These are phyloP conservation scores for Pararge aegeria DNA, from an alignment of 1,140 invertebrate genomes.

Conservation along the genomic window DNA sequence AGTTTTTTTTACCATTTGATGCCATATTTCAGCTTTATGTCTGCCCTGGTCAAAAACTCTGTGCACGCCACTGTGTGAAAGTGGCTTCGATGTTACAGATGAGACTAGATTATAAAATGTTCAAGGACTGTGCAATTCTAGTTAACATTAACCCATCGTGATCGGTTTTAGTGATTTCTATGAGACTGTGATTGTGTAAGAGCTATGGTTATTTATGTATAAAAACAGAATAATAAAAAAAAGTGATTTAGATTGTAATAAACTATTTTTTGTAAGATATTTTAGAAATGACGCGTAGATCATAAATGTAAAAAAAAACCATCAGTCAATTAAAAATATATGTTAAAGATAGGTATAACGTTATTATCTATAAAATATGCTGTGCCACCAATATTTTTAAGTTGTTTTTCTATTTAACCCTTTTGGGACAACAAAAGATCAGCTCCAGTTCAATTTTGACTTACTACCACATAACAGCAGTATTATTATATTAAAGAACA, in stretches of 20 bases:
- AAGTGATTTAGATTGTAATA: conserved; percentile 36
- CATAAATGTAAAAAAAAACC: background rate
- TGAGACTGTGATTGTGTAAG: conserved; percentile 64
- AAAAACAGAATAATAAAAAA: conserved; percentile 26
- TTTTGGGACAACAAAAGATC: too few species aligned
- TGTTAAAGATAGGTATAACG: background rate
- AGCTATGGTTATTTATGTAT: conserved; percentile 24
- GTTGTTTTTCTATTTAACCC: background rate
- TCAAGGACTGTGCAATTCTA: conserved; percentile 25
- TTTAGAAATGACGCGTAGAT: background rate
- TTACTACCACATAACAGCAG: too few species aligned
- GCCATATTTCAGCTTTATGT: too few species aligned
- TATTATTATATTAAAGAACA: too few species aligned
- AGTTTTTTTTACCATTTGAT: too few species aligned
- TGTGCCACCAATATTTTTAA: background rate
- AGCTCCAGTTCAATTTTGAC: too few species aligned
- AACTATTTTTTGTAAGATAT: conserved; percentile 13
- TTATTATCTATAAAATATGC: background rate
- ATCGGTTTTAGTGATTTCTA: conserved; percentile 49
- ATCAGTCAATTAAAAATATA: conserved; percentile 3
- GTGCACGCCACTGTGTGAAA: too few species aligned
- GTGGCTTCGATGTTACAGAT: too few species aligned
- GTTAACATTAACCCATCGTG: conserved; percentile 30
- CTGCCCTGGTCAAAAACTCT: too few species aligned
- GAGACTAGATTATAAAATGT: background rate